These are phyloP conservation scores for Rhombomys opimus DNA, from an alignment of 2,113 vertebrate genomes.

Conservation along the genomic window DNA sequence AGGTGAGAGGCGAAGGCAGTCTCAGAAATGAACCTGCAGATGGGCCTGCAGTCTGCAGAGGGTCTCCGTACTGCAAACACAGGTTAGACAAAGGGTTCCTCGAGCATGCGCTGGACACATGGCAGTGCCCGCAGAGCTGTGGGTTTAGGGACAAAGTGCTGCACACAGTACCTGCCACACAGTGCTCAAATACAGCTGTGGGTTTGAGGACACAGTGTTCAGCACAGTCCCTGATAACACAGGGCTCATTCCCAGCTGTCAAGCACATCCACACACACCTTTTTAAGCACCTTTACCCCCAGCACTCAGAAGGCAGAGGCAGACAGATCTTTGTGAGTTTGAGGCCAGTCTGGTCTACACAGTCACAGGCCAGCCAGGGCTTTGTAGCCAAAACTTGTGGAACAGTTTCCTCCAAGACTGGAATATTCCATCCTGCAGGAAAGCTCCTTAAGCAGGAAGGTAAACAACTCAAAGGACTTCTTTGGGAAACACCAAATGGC, in stretches of 20 bases:
- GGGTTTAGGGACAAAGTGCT: not conserved
- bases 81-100: not conserved
- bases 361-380: not conserved
- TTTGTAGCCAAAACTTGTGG: not conserved
- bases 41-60: constrained; percentile 83
- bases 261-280: not conserved
- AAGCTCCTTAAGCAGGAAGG: not conserved
- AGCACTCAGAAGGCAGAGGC: not conserved
- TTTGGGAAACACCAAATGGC: too few species aligned
- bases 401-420: not conserved
- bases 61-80: constrained; percentile 89
- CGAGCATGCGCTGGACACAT: not conserved
- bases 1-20: constrained; percentile 89
- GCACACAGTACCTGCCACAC: not conserved
- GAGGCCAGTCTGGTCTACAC: not conserved
- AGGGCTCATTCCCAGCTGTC: too few species aligned
- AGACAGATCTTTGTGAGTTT: not conserved
- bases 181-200: not conserved
- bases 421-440: not conserved
- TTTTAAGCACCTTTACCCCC: not conserved
- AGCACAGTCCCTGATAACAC: too few species aligned
- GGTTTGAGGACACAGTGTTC: not conserved
- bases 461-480: not conserved
- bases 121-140: not conserved
- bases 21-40: constrained; percentile 84